These are phyloP conservation scores for Punctoribates punctum DNA, from an alignment of 2,888 invertebrate genomes.

Conservation along the genomic window DNA sequence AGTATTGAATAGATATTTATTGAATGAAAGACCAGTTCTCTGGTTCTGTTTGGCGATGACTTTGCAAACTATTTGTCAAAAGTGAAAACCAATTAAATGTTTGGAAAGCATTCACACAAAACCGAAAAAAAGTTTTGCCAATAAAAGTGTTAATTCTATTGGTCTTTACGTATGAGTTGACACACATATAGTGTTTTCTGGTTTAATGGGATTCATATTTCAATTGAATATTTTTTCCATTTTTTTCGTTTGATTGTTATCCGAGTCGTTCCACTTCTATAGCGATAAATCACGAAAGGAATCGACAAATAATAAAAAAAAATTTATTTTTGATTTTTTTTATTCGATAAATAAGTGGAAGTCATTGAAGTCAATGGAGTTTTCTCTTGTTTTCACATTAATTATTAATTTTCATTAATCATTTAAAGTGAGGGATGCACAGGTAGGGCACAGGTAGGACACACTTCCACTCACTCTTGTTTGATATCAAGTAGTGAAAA, in stretches of 20 bases:
- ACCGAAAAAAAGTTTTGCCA: background rate
- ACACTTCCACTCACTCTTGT: too few species aligned
- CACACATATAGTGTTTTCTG: constrained; percentile 11
- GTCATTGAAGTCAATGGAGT: too few species aligned
- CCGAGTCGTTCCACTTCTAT: constrained; percentile 13
- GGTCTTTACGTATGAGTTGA: constrained; percentile 12
- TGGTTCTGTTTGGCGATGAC: constrained; percentile 17
- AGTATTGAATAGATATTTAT: background rate
- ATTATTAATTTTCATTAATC: too few species aligned
- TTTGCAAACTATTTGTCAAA: constrained; percentile 20
- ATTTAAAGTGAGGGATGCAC: too few species aligned
- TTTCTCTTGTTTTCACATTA: too few species aligned
- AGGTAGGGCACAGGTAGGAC: too few species aligned
- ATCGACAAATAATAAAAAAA: too few species aligned
- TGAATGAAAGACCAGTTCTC: background rate
- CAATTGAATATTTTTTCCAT: background rate
- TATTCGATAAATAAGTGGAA: too few species aligned
- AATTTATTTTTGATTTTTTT: too few species aligned
- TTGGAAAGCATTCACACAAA: background rate
- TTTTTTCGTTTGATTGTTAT: constrained; percentile 26
- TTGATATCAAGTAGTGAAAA: too few species aligned
- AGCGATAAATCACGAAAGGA: background rate
- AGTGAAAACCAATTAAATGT: background rate
- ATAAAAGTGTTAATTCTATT: background rate
- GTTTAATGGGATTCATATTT: constrained; percentile 8